Base-by-base conservation (phyloP, 2,888 invertebrate genomes). In the Catocala nupta region DNA sequence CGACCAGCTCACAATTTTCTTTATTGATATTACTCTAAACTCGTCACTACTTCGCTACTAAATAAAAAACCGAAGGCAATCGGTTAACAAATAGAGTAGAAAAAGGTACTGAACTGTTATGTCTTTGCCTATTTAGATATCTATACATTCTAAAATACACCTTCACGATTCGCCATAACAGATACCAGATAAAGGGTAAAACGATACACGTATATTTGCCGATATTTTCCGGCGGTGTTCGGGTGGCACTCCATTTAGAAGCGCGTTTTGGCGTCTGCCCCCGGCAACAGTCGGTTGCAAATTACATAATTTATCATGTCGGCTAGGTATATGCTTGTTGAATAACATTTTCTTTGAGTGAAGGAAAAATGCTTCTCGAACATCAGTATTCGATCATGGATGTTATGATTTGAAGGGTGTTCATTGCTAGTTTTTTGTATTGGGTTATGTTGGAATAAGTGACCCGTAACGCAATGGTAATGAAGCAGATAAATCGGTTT, bases 221-320 rank as follows among this genome's bases (percentile, higher is more conserved):
- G 43, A 72, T 77, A 77, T 66, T 75, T 60, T 51, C 45, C 48
- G 33, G 11, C 50, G 52, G 44, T 58, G 51, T 69, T 59, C 48
- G 52, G 56, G 34, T 60, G 65, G 63, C 64, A 75, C 70, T 76
- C 63, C 63, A 75, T 76, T 77, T 72, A 65, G 55, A 54, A 52
- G 42, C 72, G 50, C 63, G 66, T 76, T 75, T 77, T 70, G 75
- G 76, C 60, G 68, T 65, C 48, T 57, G 63, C 73, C 63, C 47
- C 59, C 58, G 59, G 53, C 75, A 77, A 71, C 73, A 82, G 81
- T 81, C 76, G 79, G 79, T 83, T 83, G 83, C 84, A 88, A 89
- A 89, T 90, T 87, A 86, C 83, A 82, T 86, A 85, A 90, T 89
- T 89, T 90, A 88, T 90, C 89, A 88, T 82, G 82, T 81, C 81